A percentile compares a stretch with the other conserved stretches of the same genome.
Conservation (phyloP, 2,888 invertebrate species). For the Sisyra terminalis region DNA sequence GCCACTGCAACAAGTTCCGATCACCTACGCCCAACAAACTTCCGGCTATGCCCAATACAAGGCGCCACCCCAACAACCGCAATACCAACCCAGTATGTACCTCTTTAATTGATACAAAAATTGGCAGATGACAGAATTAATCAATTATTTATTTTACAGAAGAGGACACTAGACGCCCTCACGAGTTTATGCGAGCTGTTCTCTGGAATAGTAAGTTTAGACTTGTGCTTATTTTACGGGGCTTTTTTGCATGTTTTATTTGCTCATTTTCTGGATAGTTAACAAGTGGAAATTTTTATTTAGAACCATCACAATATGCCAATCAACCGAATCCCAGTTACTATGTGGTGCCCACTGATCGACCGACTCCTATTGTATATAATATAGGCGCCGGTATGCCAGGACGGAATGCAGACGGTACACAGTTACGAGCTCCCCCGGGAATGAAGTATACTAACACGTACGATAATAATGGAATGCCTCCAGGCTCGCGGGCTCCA, state of each 20-base stretch:
- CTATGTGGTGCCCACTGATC: conserved; percentile 32
- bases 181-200: conserved; percentile 63
- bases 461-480: conserved; percentile 2
- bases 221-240: background rate
- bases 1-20: conserved; percentile 26
- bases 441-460: background rate
- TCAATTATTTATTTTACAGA: conserved; percentile 20
- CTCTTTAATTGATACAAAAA: conserved; percentile 9
- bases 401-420: background rate
- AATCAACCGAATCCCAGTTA: conserved; percentile 29
- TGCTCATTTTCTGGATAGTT: background rate
- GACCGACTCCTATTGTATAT: conserved; percentile 26
- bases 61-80: conserved; percentile 38
- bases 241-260: background rate
- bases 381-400: conserved; percentile 14
- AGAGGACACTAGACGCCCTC: conserved; percentile 65
- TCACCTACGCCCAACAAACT: conserved; percentile 12
- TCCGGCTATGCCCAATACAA: conserved; percentile 11
- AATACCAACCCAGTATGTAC: conserved; percentile 40
- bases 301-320: conserved; percentile 34
- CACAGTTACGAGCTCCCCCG: conserved; percentile 1
- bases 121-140: background rate
- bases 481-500: conserved; percentile 6
- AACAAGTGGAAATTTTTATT: conserved; percentile 13
- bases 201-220: conserved; percentile 68